phyloP scores from a whole-genome alignment of 1,140 invertebrate genomes.

The Bombus fervidus region DNA sequence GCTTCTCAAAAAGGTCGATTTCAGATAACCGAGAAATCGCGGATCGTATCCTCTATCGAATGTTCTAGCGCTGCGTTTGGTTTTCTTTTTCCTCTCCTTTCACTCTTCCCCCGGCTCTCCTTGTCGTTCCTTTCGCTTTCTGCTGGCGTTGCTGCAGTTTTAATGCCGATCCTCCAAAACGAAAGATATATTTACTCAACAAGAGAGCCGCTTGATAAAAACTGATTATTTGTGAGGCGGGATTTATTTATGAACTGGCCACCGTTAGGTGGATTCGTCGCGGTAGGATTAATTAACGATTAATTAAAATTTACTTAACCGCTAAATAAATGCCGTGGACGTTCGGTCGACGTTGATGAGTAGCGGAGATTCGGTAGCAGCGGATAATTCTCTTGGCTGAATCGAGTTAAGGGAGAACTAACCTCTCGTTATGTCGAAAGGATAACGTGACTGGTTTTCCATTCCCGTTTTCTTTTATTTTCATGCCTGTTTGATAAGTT shows the following conservation, averaged over 20 bases:
- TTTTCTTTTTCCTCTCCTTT: background rate
- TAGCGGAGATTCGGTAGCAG: no score
- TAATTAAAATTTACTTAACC: constrained; percentile 48
- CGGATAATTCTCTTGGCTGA: background rate
- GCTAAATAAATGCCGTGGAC: constrained; percentile 28
- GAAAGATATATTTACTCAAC: background rate
- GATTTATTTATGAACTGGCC: constrained; percentile 17
- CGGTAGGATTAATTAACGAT: constrained; percentile 34
- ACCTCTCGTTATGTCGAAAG: background rate
- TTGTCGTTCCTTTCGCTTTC: background rate
- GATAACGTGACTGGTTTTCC: background rate
- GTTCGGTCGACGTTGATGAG: background rate
- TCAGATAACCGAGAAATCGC: background rate
- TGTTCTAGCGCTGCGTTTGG: no score
- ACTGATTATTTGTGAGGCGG: background rate
- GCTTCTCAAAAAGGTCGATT: background rate
- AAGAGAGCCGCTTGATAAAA: background rate
- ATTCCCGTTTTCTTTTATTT: background rate
- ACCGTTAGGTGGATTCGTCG: background rate
- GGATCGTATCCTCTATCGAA: background rate
- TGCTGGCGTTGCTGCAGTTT: no score
- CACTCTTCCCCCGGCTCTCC: background rate
- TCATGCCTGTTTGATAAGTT: background rate
- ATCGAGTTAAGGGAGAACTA: background rate
- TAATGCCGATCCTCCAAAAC: background rate